Percentiles rank a stretch among this genome's conserved stretches.
Evolutionary conservation across 1,140 invertebrate genomes (phyloP).

Genomic region (Spodoptera frugiperda): DNA sequence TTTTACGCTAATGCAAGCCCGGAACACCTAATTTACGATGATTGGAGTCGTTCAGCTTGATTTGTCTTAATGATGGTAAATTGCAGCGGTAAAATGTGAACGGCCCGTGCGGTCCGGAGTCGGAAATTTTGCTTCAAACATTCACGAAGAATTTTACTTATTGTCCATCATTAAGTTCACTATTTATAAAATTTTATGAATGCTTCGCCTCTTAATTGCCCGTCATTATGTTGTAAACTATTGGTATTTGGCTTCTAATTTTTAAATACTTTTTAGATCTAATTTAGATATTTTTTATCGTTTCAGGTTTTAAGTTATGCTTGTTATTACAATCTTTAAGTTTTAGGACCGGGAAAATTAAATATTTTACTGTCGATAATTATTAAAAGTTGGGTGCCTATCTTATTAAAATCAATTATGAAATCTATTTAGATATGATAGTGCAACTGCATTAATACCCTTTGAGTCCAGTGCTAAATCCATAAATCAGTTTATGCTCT

Average conservation of each 20-base stretch:
- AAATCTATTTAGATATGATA: too few relatives aligned
- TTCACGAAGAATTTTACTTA: constrained; percentile 57
- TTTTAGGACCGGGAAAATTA: too few relatives aligned
- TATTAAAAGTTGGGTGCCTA: not conserved
- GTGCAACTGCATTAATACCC: not conserved
- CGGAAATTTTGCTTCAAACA: constrained; percentile 53
- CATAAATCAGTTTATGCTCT: too few relatives aligned
- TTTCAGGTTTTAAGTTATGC: not conserved
- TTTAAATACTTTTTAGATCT: not conserved
- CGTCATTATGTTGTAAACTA: constrained; percentile 13
- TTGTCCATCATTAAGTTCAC: constrained; percentile 53
- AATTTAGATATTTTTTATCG: constrained; percentile 7
- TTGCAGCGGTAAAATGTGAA: constrained; percentile 67
- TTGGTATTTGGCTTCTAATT: constrained; percentile 3
- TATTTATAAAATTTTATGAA: constrained; percentile 55
- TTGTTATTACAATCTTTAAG: not conserved
- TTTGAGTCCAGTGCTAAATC: not conserved
- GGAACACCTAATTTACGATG: constrained; percentile 75
- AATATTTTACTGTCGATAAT: not conserved
- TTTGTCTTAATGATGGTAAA: constrained; percentile 79
- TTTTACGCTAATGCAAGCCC: constrained; percentile 66
- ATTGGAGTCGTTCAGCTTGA: constrained; percentile 72
- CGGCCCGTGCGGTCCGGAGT: constrained; percentile 61
- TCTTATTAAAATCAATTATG: not conserved
- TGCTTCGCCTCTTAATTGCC: constrained; percentile 21